Conservation (phyloP, 2,888 invertebrate genomes). For the Chrysina gloriosa region DNA sequence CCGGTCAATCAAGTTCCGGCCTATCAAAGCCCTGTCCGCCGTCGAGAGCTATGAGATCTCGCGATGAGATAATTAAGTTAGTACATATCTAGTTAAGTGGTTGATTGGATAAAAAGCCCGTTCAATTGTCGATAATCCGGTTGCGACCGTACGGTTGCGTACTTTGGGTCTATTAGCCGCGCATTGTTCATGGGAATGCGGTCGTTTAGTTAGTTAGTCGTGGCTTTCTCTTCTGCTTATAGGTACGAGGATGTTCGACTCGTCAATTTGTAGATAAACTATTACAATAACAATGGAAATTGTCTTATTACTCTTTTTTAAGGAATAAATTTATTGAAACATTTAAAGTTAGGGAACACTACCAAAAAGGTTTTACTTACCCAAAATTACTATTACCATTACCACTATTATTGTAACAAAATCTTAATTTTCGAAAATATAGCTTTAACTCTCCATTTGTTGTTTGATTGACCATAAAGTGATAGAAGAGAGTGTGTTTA, state of each 20-base stretch:
- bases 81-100: constrained; percentile 49
- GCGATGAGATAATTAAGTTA: constrained; percentile 50
- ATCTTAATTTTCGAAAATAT: too few relatives aligned
- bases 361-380: background rate
- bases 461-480: too few relatives aligned
- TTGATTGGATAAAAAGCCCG: constrained; percentile 53
- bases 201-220: background rate
- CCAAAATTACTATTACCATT: background rate
- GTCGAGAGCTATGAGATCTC: background rate
- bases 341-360: background rate
- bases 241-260: background rate
- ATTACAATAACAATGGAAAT: background rate
- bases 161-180: background rate
- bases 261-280: background rate
- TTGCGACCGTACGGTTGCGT: background rate
- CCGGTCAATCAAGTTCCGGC: background rate
- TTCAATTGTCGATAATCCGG: constrained; percentile 46
- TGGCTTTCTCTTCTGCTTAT: background rate
- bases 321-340: background rate
- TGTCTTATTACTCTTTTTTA: background rate
- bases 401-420: background rate
- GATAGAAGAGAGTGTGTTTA: too few relatives aligned
- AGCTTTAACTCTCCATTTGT: too few relatives aligned
- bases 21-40: constrained; percentile 4
- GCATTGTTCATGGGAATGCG: constrained; percentile 36